Base-by-base conservation (phyloP, 1,140 invertebrate genomes). In the Heliconius hewitsoni region DNA sequence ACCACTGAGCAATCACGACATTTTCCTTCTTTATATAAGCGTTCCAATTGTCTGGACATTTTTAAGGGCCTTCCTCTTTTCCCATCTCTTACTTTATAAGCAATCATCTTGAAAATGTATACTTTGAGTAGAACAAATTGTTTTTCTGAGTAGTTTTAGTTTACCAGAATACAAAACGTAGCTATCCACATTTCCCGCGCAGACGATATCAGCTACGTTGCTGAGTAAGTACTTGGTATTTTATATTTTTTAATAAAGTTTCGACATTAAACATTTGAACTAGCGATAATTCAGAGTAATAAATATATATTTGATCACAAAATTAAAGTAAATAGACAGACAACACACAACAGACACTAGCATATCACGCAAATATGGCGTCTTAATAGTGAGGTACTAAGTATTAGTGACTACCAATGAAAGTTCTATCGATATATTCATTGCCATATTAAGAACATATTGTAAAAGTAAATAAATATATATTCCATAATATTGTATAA, bases 141-240 rank as follows among this genome's bases (percentile, higher is more conserved):
- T 66, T 30, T 66, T 72, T 76, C 6, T 37, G 42, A 82, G 72
- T 60, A 60, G 27, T 77, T 81, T 55, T 81, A 84, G 72, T 80
- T 80, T 80, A 84, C 81, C 46, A 76, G 76, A 88, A 77, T 85
- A 85, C 81, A 83, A 89, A 89, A 87, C 83, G 85, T 85, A 86
- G 86, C 87, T 86, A 87, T 86, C 86, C 89, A 95, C 93, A 94
- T 95, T 95, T 95, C 94, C 94, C 94, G 94, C 94, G 92, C 93
- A 93, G 84, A 82, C 79, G 79, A 91, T 87, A 82, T 85, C 76
- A 81, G 74, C 76, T 78, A 75, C 73, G 82, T 66, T 85, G 84
- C 71, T 80, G 18, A 77, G 78, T 19, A 76, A 79, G 79, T 72
- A 57, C 74, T 77, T 34, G 60, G 55, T 84, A 74, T 81, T 75